Evolutionary conservation across 2,888 invertebrate genomes (phyloP).

Genomic region (Odontothrips loti): DNA sequence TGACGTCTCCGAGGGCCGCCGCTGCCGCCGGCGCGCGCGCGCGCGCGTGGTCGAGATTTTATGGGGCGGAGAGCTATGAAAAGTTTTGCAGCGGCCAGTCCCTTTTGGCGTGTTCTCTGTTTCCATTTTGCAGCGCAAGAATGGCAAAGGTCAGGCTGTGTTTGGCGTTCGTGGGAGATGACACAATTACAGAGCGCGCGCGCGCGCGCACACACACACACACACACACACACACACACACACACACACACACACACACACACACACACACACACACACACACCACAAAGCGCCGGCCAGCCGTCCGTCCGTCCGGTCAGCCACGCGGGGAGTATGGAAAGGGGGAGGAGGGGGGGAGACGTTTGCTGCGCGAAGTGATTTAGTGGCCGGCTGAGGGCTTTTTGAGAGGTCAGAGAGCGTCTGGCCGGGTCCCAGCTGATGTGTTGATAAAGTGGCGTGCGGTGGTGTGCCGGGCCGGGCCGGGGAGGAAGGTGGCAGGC

Average conservation of each 20-base stretch:
- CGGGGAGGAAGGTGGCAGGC: not conserved
- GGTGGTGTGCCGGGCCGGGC: not conserved
- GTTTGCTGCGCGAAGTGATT: conserved; percentile 19
- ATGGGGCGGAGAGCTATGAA: not conserved
- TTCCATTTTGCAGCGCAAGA: not conserved
- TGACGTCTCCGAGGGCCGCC: not conserved
- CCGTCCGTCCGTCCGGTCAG: not conserved
- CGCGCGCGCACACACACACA: not conserved
- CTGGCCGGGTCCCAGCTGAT: not conserved
- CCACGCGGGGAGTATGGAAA: not conserved
- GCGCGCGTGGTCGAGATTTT: not conserved
- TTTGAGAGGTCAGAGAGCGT: conserved; percentile 9
- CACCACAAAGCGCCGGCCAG: not conserved
- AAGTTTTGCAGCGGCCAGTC: not conserved
- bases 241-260: no score
- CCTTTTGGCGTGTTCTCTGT: not conserved
- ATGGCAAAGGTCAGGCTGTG: conserved; percentile 12
- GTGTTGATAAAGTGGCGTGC: conserved; percentile 8
- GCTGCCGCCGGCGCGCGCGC: not conserved
- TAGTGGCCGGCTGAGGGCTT: conserved; percentile 19
- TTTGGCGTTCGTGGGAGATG: conserved; percentile 21
- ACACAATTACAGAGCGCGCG: conserved; percentile 21
- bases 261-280: no score
- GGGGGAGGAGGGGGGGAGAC: not conserved
- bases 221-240: no score